Conservation (phyloP, 2,797 vertebrate genomes). For the Sibirionetta formosa region DNA sequence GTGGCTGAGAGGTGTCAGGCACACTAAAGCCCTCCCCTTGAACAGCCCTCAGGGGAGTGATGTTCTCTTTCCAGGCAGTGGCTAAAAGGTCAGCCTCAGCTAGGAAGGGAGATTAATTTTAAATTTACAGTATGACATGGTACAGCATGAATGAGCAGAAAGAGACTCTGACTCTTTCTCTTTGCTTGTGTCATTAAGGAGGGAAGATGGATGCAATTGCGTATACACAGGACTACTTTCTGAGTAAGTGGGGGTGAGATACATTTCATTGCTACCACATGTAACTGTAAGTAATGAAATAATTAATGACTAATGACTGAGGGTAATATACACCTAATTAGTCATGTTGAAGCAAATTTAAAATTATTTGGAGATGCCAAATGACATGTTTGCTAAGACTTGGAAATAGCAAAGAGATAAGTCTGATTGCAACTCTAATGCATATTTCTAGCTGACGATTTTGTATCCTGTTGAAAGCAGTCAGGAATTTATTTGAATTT, state of each 20-base stretch:
- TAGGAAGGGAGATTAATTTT: constrained; percentile 72
- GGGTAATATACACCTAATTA: neutral
- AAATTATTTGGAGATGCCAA: neutral
- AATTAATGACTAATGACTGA: neutral
- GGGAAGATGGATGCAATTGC: neutral
- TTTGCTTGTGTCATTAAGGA: neutral
- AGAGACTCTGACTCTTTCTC: neutral
- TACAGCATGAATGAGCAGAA: neutral
- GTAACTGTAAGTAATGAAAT: neutral
- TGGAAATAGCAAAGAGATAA: neutral
- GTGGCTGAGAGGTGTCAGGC: neutral
- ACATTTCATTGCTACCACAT: neutral
- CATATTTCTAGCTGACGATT: neutral
- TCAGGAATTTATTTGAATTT: neutral
- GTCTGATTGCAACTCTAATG: neutral
- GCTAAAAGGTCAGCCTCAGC: constrained; percentile 75
- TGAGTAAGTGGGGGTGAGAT: neutral
- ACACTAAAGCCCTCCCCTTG: neutral
- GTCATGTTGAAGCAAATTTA: neutral
- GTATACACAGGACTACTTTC: neutral
- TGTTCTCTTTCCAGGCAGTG: constrained; percentile 75
- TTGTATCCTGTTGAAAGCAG: neutral
- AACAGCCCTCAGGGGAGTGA: constrained; percentile 40
- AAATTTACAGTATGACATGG: constrained; percentile 50
- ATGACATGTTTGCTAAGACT: neutral